Percentiles rank a stretch among this genome's conserved stretches.
phyloP scores from a whole-genome alignment of 37 sponge, comb jelly and placozoan genomes.

The Beroe forskalii region DNA sequence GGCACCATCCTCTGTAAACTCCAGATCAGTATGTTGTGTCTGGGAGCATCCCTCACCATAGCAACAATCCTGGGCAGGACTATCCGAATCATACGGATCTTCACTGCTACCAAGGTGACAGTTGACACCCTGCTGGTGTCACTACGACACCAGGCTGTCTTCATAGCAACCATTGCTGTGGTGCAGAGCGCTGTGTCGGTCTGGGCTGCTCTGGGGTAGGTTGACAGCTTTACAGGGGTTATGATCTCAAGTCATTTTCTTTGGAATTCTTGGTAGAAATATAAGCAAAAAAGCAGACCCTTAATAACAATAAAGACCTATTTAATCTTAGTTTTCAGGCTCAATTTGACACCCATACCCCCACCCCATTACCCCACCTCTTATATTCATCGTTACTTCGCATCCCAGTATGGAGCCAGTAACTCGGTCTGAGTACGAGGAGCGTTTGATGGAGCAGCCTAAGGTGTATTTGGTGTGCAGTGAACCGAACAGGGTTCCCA shows the following conservation, averaged over 20 bases:
- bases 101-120: conserved; percentile 40
- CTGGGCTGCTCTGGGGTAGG: neutral
- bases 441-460: conserved; percentile 6
- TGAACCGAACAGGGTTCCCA: neutral
- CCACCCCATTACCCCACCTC: no score
- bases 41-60: conserved; percentile 54
- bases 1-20: neutral
- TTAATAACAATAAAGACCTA: no score
- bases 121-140: conserved; percentile 30
- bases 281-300: no score
- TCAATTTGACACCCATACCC: no score
- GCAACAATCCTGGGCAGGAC: conserved; percentile 44
- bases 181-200: neutral
- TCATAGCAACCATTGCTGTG: neutral
- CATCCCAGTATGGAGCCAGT: neutral
- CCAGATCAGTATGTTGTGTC: neutral
- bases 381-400: no score
- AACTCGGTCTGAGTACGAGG: neutral
- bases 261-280: no score
- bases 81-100: conserved; percentile 42
- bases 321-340: no score
- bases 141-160: conserved; percentile 32
- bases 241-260: neutral
- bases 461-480: conserved; percentile 12
- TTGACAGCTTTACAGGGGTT: no score